Evolutionary conservation across 37 sponge, comb jelly and placozoan species (phyloP), one percentile per base, ranked within the genome.

Genomic region (Petrosia ficiformis): DNA sequence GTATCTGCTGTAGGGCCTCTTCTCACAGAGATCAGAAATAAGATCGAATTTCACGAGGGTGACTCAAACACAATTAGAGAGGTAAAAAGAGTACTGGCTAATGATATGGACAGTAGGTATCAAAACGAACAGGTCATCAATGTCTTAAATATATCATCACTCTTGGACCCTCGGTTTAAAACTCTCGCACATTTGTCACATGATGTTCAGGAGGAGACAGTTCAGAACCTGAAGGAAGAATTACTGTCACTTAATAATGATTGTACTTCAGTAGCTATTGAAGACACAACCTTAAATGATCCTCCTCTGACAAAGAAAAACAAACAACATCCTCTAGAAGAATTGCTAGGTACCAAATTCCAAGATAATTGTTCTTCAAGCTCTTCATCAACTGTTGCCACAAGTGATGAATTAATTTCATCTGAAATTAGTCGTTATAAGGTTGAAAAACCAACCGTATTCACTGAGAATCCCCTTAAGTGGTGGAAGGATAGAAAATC

Each of bases 1-100:
- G 16, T 60, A 1, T 75, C 76, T 39, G 39, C 40, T 39, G 26
- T 75, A 3, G 76, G 76, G 1, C 76, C 76, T 40, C 28, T 75
- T 30, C 41, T 75, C 22, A 3, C 38, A 38, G 0, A 58, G 33
- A 60, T 75, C 14, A 3, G 4, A 29, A 0, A 37, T 59, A 75
- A 57, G 4, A 2, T 75, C 3, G 41, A 31, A 24, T 5, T 39
- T n/a, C 34, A 2, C 19, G 10, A 14, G 1, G 4, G 2, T 75
- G 61, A 57, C 39, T 31, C 64, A 39, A 10, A 29, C 33, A 34
- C 39, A 21, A 10, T 57, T 2, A 25, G 16, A n/a, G 2, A 31
- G 4, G 61, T 57, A 1, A 59, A 75, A 38, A 59, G 36, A 35
- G 41, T 39, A 26, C 2, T 75, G 1, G 63, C 64, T 1, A 3